Base-by-base conservation (phyloP, 2,888 invertebrate genomes). In the Lepidochitona cinerea region DNA sequence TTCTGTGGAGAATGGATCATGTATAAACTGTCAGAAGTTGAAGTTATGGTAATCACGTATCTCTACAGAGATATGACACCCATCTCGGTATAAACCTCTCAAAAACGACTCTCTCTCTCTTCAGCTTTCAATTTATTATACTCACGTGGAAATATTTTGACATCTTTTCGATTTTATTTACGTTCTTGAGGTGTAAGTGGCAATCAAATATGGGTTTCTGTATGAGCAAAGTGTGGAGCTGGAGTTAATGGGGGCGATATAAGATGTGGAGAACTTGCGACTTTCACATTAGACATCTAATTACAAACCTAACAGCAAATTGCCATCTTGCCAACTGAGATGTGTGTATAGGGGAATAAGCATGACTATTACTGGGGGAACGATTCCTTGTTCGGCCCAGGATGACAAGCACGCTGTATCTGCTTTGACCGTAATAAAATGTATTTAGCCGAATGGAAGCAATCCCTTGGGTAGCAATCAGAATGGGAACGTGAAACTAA, bases 61-160 rank as follows among this genome's bases (percentile, higher is more conserved):
- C n/a, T n/a, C n/a, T n/a, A n/a, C n/a, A n/a, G n/a, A n/a, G n/a
- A n/a, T n/a, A n/a, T n/a, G n/a, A n/a, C n/a, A n/a, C n/a, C n/a
- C n/a, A n/a, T n/a, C n/a, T n/a, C n/a, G n/a, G n/a, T n/a, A n/a
- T n/a, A n/a, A n/a, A n/a, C n/a, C n/a, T n/a, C n/a, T n/a, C n/a
- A n/a, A n/a, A n/a, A n/a, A n/a, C n/a, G n/a, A n/a, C n/a, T n/a
- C n/a, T n/a, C n/a, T n/a, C n/a, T n/a, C n/a, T n/a, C n/a, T n/a
- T n/a, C n/a, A n/a, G n/a, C n/a, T n/a, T n/a, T n/a, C n/a, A n/a
- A n/a, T n/a, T n/a, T n/a, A n/a, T n/a, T n/a, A n/a, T n/a, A n/a
- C n/a, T n/a, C n/a, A n/a, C n/a, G n/a, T 59, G 29, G 23, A 23
- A 59, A 59, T 59, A 59, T 59, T 59, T 23, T 59, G 59, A 59